These are phyloP conservation scores for Euleptes europaea DNA, from an alignment of 2,113 vertebrate genomes.

Conservation along the genomic window DNA sequence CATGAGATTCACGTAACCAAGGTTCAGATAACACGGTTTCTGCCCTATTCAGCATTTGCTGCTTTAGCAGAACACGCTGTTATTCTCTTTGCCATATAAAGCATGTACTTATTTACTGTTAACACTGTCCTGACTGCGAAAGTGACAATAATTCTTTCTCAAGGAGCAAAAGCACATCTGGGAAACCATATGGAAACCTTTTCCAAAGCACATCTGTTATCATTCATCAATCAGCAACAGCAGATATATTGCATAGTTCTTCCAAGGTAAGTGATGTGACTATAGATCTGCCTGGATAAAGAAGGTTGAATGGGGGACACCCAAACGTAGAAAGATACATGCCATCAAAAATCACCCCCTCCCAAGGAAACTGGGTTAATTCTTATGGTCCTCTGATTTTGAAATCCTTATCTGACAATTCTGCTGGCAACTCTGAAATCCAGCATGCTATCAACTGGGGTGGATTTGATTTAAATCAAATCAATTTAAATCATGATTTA, in stretches of 20 bases:
- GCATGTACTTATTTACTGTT: not conserved
- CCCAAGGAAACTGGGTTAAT: not conserved
- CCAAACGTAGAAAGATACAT: not conserved
- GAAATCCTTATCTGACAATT: not conserved
- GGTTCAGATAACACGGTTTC: not conserved
- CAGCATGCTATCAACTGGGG: not conserved
- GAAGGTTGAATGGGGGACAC: accelerated
- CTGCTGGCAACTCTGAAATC: not conserved
- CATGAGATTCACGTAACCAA: not conserved
- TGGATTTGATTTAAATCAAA: too few species aligned
- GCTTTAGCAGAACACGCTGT: not conserved
- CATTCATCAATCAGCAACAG: not conserved
- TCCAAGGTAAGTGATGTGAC: not conserved
- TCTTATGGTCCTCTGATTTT: not conserved
- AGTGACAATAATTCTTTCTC: slow-evolving; percentile 23
- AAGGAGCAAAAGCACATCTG: slow-evolving; percentile 20
- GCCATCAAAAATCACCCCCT: not conserved
- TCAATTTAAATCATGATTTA: too few species aligned
- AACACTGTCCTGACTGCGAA: slow-evolving; percentile 15
- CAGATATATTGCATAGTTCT: accelerated
- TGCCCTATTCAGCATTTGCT: not conserved
- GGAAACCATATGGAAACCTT: slow-evolving; percentile 2
- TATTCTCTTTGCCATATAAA: not conserved
- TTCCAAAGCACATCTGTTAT: not conserved
- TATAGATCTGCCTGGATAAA: not conserved